These are phyloP conservation scores for Danio tinwini DNA, from an alignment of 2,797 vertebrate species.

Conservation along the genomic window DNA sequence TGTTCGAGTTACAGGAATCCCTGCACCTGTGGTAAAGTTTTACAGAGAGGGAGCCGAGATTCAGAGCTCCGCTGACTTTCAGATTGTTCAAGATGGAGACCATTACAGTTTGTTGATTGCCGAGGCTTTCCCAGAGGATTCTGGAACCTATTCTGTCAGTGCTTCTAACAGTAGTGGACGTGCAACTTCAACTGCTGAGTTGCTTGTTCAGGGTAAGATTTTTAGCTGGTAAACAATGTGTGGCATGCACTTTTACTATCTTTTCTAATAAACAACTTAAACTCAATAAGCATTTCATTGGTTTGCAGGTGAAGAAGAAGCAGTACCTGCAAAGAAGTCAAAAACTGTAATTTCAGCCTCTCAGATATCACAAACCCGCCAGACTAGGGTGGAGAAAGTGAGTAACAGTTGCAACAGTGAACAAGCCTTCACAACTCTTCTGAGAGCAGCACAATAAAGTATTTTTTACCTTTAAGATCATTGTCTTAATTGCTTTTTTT, in stretches of 20 bases:
- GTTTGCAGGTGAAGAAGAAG: conserved; percentile 85
- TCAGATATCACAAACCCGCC: conserved; percentile 89
- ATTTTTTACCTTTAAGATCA: background rate
- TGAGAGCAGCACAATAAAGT: background rate
- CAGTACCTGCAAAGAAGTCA: conserved; percentile 93
- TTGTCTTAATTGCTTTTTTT: background rate
- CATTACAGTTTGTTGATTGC: conserved; percentile 96
- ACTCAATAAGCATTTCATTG: background rate
- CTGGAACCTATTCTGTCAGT: conserved; percentile 94
- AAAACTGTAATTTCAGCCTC: conserved; percentile 92
- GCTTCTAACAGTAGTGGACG: conserved; percentile 95
- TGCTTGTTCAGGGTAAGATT: conserved; percentile 89
- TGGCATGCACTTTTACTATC: background rate
- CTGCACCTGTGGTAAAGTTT: conserved; percentile 97
- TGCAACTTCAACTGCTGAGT: conserved; percentile 94
- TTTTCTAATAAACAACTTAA: background rate
- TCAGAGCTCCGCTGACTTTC: conserved; percentile 96
- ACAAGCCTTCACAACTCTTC: background rate
- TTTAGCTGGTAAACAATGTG: background rate
- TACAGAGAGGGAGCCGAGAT: conserved; percentile 98
- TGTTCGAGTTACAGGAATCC: conserved; percentile 94
- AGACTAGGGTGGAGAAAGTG: conserved; percentile 91
- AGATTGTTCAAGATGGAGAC: conserved; percentile 95
- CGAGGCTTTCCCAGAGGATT: conserved; percentile 97
- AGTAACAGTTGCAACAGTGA: background rate